phyloP scores from a whole-genome alignment of 2,113 vertebrate species.

The Desmodus rotundus region DNA sequence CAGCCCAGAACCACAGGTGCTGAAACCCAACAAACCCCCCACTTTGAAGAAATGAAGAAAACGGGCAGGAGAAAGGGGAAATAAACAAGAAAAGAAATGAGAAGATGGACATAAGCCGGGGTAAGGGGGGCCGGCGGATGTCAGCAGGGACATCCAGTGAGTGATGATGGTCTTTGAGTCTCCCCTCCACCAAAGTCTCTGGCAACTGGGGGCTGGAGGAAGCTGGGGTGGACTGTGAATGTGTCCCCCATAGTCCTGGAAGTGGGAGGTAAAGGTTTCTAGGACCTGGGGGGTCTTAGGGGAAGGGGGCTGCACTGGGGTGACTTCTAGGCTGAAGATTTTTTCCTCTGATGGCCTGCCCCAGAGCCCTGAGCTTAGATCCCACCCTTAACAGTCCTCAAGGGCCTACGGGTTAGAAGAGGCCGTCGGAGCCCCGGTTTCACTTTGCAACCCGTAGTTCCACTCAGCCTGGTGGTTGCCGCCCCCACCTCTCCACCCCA shows the following conservation, averaged over 20 bases:
- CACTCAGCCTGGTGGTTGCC: not conserved
- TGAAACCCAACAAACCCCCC: not conserved
- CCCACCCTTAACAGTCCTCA: not conserved
- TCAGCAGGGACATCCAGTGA: not conserved
- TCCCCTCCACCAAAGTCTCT: not conserved
- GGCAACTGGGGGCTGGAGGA: not conserved
- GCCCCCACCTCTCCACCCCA: not conserved
- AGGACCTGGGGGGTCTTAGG: not conserved
- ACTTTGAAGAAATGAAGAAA: not conserved
- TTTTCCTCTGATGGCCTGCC: not conserved
- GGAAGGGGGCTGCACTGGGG: not conserved
- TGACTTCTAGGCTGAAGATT: not conserved
- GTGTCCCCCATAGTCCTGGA: not conserved
- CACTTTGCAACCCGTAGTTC: too few species aligned
- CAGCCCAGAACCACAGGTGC: not conserved
- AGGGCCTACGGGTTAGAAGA: not conserved
- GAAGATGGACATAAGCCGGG: not conserved
- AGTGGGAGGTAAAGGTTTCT: not conserved
- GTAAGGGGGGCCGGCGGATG: not conserved
- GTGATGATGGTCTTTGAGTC: not conserved
- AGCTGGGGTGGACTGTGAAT: not conserved
- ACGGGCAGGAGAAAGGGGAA: not conserved
- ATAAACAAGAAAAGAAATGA: not conserved
- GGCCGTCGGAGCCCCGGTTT: too few species aligned
- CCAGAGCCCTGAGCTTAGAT: not conserved